phyloP scores from a whole-genome alignment of 2,888 invertebrate species.

The Cheilosia impressa region DNA sequence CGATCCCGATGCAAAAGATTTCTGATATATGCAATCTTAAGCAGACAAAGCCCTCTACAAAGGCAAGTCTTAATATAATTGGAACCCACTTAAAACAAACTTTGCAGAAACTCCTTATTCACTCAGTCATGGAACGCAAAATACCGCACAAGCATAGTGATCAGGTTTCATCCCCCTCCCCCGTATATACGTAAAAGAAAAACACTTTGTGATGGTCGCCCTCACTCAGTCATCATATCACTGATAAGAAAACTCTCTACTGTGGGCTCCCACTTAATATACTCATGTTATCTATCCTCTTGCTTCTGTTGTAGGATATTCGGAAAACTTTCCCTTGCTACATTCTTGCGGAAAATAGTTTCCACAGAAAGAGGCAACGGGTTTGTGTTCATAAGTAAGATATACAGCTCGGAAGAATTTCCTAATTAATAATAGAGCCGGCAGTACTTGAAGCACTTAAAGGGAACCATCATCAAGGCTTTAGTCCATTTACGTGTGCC shows the following conservation, averaged over 20 bases:
- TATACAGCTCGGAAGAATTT: neutral
- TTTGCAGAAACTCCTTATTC: constrained; percentile 1
- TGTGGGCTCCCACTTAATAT: neutral
- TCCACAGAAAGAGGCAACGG: neutral
- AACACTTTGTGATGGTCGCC: neutral
- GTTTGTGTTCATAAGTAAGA: too few species aligned
- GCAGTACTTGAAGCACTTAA: neutral
- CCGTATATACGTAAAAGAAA: neutral
- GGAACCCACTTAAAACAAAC: neutral
- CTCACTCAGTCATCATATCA: neutral
- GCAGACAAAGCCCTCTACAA: neutral
- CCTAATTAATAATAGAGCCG: neutral
- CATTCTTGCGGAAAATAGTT: neutral
- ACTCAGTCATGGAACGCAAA: neutral
- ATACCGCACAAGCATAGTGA: neutral
- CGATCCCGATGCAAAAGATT: too few species aligned
- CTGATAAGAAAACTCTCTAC: neutral
- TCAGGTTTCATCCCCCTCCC: neutral
- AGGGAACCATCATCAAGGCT: neutral
- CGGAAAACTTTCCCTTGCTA: neutral
- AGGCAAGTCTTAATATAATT: neutral
- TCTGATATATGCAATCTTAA: too few species aligned
- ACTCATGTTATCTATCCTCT: neutral
- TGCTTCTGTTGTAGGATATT: neutral
- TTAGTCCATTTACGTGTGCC: neutral